A percentile compares a stretch with the other conserved stretches of the same genome.
Conservation (phyloP, 2,797 vertebrate species). For the Sebastes ruberrimus region DNA sequence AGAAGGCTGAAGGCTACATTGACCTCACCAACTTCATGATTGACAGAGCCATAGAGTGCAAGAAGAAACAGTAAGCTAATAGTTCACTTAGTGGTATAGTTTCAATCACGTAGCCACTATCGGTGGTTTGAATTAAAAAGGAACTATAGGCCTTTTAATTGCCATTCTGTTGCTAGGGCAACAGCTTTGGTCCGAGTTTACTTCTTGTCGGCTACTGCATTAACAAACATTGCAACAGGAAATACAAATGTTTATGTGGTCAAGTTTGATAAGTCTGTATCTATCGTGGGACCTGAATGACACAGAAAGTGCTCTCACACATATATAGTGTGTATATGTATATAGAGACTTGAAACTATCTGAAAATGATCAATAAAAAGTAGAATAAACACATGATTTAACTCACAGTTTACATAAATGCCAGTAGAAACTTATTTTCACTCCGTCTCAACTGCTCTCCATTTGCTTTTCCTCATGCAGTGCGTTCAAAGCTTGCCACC, state of each 20-base stretch:
- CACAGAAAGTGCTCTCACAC: neutral
- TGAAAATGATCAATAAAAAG: neutral
- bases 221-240: no score
- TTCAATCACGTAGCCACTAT: neutral
- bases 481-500: slow-evolving; percentile 96
- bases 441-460: neutral
- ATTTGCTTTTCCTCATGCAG: slow-evolving; percentile 67
- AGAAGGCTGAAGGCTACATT: slow-evolving; percentile 97
- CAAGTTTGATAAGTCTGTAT: no score
- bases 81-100: neutral
- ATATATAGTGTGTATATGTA: no score
- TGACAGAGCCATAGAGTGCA: slow-evolving; percentile 94
- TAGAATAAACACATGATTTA: neutral
- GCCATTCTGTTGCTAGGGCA: no score
- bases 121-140: neutral
- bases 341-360: neutral
- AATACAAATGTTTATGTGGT: no score
- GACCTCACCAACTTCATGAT: slow-evolving; percentile 93
- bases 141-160: neutral
- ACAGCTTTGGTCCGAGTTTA: no score
- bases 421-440: neutral
- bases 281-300: neutral
- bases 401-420: neutral
- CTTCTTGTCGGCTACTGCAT: no score
- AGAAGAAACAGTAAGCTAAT: slow-evolving; percentile 95